Conservation (phyloP, 1,140 invertebrate species). For the Zaprionus camerounensis region DNA sequence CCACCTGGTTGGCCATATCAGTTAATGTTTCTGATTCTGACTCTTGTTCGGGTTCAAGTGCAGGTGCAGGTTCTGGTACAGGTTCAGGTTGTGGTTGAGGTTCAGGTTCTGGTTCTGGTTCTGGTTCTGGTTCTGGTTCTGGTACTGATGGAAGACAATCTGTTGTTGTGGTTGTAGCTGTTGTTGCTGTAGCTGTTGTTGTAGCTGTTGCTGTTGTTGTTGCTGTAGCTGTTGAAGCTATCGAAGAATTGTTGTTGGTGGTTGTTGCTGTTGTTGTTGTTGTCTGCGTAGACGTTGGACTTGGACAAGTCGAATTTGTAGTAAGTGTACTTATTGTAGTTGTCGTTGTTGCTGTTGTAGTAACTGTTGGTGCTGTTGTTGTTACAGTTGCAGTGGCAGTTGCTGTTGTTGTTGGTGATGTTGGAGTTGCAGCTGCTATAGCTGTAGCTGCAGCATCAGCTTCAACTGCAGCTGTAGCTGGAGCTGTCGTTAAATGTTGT, state of each 20-base stretch:
- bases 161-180: slow-evolving; percentile 6
- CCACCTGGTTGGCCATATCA: slow-evolving; percentile 53
- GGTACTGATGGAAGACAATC: slow-evolving; percentile 7
- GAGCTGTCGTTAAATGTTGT: slow-evolving; percentile 10
- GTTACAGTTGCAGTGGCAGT: neutral
- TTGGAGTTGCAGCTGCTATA: neutral
- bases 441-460: neutral
- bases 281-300: slow-evolving; percentile 17
- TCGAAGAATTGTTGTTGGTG: no score
- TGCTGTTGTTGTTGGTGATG: slow-evolving; percentile 8
- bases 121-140: slow-evolving; percentile 24
- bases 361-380: neutral
- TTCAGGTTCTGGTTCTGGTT: slow-evolving; percentile 21
- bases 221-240: no score
- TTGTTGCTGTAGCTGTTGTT: neutral
- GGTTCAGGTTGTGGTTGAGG: slow-evolving; percentile 9
- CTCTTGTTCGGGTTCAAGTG: slow-evolving; percentile 19
- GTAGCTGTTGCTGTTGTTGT: neutral
- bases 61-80: slow-evolving; percentile 18
- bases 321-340: slow-evolving; percentile 12
- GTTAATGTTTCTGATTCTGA: slow-evolving; percentile 22
- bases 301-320: slow-evolving; percentile 26
- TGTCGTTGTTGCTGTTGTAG: slow-evolving; percentile 19
- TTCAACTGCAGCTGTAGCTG: neutral
- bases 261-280: neutral